Evolutionary conservation across 2,797 vertebrate species (phyloP).

Genomic region (Cottoperca gobio): DNA sequence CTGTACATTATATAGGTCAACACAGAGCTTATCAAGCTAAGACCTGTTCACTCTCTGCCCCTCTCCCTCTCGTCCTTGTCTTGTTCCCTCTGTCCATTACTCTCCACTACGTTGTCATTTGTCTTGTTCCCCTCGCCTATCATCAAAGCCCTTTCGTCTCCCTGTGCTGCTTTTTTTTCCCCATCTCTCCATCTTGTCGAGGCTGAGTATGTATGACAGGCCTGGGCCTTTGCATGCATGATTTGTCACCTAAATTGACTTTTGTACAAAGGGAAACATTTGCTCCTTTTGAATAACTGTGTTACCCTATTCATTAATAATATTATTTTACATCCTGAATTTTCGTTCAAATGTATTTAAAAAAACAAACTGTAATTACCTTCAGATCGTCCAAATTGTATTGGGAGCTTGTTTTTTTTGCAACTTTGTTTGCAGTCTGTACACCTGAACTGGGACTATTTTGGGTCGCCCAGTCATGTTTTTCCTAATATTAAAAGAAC

Average conservation of each 20-base stretch:
- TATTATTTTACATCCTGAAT: neutral
- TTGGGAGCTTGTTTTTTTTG: neutral
- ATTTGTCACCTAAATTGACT: conserved; percentile 32
- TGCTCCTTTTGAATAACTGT: neutral
- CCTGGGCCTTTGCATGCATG: conserved; percentile 15
- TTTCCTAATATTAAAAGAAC: conserved; percentile 7
- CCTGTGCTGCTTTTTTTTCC: conserved; percentile 9
- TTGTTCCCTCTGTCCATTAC: conserved; percentile 25
- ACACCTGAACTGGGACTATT: neutral
- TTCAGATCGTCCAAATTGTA: neutral
- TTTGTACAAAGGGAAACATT: neutral
- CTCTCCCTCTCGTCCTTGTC: conserved; percentile 44
- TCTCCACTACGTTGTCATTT: conserved; percentile 15
- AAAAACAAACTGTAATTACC: neutral
- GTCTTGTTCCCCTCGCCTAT: neutral
- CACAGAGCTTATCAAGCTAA: conserved; percentile 63
- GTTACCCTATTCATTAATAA: neutral
- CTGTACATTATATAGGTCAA: conserved; percentile 61
- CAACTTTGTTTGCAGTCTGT: conserved; percentile 4
- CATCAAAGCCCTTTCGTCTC: conserved; percentile 12
- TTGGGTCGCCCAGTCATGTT: neutral
- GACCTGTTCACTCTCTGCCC: conserved; percentile 41
- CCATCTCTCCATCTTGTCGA: conserved; percentile 35
- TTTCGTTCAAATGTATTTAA: neutral
- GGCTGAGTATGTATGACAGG: conserved; percentile 18